Conservation (phyloP, 2,888 invertebrate species). For the Lepidocyrtinus sp. region DNA sequence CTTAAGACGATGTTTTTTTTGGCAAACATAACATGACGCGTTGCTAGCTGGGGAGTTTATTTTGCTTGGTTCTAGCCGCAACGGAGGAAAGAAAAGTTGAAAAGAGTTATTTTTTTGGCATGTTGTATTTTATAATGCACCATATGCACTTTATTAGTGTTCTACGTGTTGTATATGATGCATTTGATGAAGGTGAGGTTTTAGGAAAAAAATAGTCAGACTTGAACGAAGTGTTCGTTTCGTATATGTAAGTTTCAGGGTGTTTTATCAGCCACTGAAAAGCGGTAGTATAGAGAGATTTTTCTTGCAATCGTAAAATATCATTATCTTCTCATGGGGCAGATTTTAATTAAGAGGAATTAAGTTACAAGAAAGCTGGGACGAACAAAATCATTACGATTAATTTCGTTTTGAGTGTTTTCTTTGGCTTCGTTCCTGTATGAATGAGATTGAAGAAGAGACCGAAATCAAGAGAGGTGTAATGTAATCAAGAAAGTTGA, state of each 20-base stretch:
- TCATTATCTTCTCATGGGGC: not conserved
- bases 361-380: not conserved
- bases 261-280: too few relatives aligned
- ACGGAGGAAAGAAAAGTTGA: not conserved
- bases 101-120: not conserved
- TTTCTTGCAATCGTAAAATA: not conserved
- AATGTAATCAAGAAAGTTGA: not conserved
- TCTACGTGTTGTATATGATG: too few relatives aligned
- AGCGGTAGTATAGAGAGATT: slow-evolving; percentile 14
- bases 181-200: too few relatives aligned
- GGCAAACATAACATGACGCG: slow-evolving; percentile 17
- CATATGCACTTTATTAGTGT: too few relatives aligned
- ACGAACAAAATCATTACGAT: not conserved
- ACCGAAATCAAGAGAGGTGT: not conserved
- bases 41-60: not conserved
- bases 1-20: slow-evolving; percentile 25
- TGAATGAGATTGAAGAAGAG: not conserved
- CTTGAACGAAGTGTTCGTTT: too few relatives aligned
- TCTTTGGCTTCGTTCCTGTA: not conserved
- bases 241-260: too few relatives aligned
- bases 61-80: too few relatives aligned
- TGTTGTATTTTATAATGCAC: too few relatives aligned
- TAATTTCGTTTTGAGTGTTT: not conserved
- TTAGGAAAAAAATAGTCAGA: too few relatives aligned
- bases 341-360: not conserved